Evolutionary conservation across 2,888 invertebrate species (phyloP).

Genomic region (Agelastica alni): DNA sequence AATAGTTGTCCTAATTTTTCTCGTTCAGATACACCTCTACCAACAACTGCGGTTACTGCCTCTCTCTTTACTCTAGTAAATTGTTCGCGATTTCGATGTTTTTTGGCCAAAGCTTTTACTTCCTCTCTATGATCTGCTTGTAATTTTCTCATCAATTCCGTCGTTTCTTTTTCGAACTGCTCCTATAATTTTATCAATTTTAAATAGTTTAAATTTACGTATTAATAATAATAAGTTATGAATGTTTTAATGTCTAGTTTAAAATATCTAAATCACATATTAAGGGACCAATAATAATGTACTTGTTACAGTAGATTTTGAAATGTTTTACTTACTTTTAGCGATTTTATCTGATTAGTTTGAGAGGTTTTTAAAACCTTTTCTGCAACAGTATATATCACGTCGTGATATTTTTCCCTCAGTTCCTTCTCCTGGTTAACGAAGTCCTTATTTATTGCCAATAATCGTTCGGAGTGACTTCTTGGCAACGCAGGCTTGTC

Average conservation of each 20-base stretch:
- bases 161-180: constrained; percentile 71
- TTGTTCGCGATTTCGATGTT: constrained; percentile 90
- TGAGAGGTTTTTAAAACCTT: constrained; percentile 81
- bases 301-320: no score
- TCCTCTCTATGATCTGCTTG: constrained; percentile 85
- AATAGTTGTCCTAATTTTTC: constrained; percentile 77
- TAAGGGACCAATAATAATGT: no score
- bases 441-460: constrained; percentile 69
- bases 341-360: constrained; percentile 76
- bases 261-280: no score
- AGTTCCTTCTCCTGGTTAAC: constrained; percentile 74
- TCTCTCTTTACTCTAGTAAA: constrained; percentile 84
- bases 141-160: constrained; percentile 77
- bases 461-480: constrained; percentile 67
- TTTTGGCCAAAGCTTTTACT: constrained; percentile 83
- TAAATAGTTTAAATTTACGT: no score
- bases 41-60: constrained; percentile 80
- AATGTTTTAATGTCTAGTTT: no score
- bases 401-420: constrained; percentile 82
- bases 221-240: no score
- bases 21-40: constrained; percentile 87
- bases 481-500: constrained; percentile 62
- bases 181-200: no score
- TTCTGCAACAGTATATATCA: constrained; percentile 75
- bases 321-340: constrained; percentile 63